Conservation (phyloP, 2,113 vertebrate genomes). For the Nycticryphes semicollaris region DNA sequence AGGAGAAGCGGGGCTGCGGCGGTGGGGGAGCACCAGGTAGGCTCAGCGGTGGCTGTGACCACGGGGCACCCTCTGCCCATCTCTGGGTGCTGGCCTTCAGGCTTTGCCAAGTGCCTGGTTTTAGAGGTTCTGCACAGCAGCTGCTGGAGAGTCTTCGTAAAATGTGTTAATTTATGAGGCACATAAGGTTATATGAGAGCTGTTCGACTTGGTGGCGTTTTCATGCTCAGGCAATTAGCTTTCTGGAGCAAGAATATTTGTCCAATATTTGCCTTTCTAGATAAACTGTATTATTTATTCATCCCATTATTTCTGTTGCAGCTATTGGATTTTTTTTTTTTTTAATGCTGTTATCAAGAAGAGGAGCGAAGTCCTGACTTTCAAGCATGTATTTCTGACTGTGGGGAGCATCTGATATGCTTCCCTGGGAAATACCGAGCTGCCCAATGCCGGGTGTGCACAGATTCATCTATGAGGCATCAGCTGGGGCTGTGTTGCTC, state of each 20-base stretch:
- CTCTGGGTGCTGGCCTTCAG: not conserved
- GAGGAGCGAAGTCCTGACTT: not conserved
- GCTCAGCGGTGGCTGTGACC: not conserved
- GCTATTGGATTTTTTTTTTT: not conserved
- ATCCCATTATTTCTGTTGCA: conserved; percentile 2
- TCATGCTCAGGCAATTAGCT: conserved; percentile 19
- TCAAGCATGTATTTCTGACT: not conserved
- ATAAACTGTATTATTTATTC: conserved; percentile 39
- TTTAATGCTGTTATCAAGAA: not conserved
- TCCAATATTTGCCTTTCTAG: conserved; percentile 18
- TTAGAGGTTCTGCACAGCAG: not conserved
- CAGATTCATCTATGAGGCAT: not conserved
- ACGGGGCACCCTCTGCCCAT: not conserved
- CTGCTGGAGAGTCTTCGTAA: conserved; percentile 32
- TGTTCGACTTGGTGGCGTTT: conserved; percentile 31
- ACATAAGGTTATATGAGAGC: conserved; percentile 29
- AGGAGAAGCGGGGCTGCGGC: conserved; percentile 11
- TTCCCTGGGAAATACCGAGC: not conserved
- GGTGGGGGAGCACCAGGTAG: not conserved
- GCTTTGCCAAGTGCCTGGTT: not conserved
- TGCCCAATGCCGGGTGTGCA: not conserved
- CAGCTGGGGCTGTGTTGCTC: not conserved
- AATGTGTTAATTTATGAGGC: conserved; percentile 58
- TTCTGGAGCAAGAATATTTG: conserved; percentile 26
- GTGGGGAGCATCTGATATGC: not conserved